A percentile compares a stretch with the other conserved stretches of the same genome.
These are phyloP conservation scores for Limnephilus marmoratus DNA, from an alignment of 2,888 invertebrate species.

Conservation along the genomic window DNA sequence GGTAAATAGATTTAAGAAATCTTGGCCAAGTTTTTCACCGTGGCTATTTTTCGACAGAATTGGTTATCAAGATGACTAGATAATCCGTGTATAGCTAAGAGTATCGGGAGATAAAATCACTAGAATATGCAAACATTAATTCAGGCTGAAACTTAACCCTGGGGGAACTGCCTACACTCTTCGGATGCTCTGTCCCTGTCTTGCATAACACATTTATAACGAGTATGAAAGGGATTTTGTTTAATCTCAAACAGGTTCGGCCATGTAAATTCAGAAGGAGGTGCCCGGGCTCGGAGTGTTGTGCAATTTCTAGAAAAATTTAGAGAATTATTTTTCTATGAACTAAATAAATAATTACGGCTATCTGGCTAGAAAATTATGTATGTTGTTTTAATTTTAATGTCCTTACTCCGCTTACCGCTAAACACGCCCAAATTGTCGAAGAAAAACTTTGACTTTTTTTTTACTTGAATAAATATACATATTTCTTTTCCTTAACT, in stretches of 20 bases:
- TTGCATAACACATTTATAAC: slow-evolving; percentile 3
- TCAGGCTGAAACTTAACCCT: background rate
- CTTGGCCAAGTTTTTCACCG: background rate
- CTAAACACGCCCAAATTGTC: no score
- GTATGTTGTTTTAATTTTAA: no score
- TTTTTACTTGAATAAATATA: no score
- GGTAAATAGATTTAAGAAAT: background rate
- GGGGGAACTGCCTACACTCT: background rate
- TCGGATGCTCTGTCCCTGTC: background rate
- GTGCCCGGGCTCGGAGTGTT: slow-evolving; percentile 10
- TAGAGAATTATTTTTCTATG: background rate
- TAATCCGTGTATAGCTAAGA: no score
- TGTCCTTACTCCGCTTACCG: no score
- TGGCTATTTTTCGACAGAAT: background rate
- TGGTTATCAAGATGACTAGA: background rate
- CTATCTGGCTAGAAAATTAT: background rate
- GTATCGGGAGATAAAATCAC: background rate
- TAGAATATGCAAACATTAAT: background rate
- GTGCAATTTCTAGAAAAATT: background rate
- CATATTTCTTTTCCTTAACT: no score
- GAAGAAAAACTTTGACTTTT: no score
- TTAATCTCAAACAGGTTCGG: slow-evolving; percentile 45
- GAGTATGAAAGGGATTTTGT: slow-evolving; percentile 42
- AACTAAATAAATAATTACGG: no score
- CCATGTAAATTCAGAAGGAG: slow-evolving; percentile 45